Conservation (phyloP, 53 echinoderm and acorn worm genomes). For the Zoroaster sp. region DNA sequence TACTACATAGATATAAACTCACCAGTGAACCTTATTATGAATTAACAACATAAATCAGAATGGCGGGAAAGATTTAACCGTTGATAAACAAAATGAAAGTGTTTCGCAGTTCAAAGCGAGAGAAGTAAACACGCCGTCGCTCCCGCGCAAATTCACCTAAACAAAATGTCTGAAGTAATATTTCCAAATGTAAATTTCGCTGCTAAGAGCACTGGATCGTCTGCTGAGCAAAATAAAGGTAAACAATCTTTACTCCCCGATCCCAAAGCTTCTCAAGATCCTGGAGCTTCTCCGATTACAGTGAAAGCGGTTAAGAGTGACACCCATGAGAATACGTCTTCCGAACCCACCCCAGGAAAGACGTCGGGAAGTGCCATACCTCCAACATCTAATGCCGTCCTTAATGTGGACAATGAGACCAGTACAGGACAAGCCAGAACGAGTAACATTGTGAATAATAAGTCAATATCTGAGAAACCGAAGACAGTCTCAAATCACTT, state of each 20-base stretch:
- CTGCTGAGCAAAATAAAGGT: neutral
- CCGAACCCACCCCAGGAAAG: neutral
- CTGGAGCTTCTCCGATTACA: neutral
- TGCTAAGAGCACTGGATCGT: neutral
- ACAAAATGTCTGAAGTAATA: neutral
- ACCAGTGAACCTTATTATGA: neutral
- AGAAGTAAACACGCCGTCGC: conserved; percentile 3
- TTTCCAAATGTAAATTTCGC: neutral
- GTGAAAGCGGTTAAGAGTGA: neutral
- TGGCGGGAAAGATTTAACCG: neutral
- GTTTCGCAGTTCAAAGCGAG: neutral
- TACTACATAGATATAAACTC: neutral
- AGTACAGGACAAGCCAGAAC: neutral
- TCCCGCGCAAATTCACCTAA: neutral
- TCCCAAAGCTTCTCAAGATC: neutral
- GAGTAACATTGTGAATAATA: neutral
- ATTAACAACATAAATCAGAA: neutral
- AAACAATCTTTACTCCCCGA: no score
- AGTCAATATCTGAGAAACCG: neutral
- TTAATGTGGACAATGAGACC: neutral
- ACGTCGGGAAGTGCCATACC: neutral
- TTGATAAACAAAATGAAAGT: neutral
- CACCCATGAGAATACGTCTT: neutral
- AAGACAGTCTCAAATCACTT: neutral
- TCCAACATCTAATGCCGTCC: neutral